A percentile compares a stretch with the other conserved stretches of the same genome.
Conservation (phyloP, 2,113 vertebrate genomes). For the Dicerorhinus sumatrensis region DNA sequence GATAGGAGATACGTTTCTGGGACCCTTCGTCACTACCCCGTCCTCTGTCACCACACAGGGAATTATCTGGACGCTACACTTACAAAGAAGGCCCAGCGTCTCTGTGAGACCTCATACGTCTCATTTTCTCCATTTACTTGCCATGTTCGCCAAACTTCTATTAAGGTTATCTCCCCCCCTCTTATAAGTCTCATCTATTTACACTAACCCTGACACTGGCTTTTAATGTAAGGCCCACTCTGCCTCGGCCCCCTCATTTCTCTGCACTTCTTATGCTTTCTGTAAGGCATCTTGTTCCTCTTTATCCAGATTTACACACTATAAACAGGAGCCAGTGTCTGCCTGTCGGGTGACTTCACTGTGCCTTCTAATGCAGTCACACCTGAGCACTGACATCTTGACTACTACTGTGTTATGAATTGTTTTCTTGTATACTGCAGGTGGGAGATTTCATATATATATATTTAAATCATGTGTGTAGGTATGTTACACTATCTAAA, state of each 20-base stretch:
- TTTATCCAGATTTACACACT: not conserved
- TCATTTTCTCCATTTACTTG: not conserved
- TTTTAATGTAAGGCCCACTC: not conserved
- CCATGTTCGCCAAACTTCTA: not conserved
- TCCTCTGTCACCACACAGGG: not conserved
- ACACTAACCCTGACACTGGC: not conserved
- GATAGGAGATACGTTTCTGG: not conserved
- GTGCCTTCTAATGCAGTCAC: not conserved
- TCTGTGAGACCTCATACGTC: fast-evolving
- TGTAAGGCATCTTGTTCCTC: not conserved
- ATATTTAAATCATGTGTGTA: not conserved
- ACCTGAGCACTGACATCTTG: not conserved
- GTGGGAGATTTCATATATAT: not conserved
- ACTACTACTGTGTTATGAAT: not conserved
- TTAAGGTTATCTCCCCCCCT: not conserved
- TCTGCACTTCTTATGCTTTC: not conserved
- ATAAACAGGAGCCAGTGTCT: not conserved
- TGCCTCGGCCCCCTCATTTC: not conserved
- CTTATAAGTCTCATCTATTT: not conserved
- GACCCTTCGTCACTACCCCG: not conserved
- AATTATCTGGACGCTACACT: not conserved
- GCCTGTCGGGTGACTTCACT: not conserved
- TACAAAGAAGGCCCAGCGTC: not conserved
- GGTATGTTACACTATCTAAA: not conserved
- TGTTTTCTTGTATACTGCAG: not conserved